Percentiles rank a stretch among this genome's conserved stretches.
phyloP scores from a whole-genome alignment of 2,888 invertebrate genomes.

The Carterocephalus palaemon region DNA sequence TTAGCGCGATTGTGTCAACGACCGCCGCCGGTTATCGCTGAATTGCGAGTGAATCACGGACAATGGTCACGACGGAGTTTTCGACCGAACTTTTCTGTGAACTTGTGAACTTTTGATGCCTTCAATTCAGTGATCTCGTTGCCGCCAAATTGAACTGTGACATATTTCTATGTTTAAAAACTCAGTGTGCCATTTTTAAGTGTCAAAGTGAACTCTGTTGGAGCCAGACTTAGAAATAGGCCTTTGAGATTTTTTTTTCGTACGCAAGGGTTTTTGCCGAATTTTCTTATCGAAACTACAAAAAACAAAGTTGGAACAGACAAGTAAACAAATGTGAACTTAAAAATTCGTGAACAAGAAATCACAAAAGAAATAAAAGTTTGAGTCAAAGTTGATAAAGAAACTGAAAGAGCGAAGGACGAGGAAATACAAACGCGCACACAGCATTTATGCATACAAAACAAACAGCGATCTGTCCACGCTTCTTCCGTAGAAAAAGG shows the following conservation, averaged over 20 bases:
- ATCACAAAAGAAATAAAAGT: slow-evolving; percentile 4
- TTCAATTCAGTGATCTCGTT: slow-evolving; percentile 46
- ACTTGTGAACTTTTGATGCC: slow-evolving; percentile 60
- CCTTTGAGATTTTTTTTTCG: slow-evolving; percentile 36
- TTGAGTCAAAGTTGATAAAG: slow-evolving; percentile 22
- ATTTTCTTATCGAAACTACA: slow-evolving; percentile 8
- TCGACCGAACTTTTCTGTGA: slow-evolving; percentile 62
- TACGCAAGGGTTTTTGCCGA: slow-evolving; percentile 33
- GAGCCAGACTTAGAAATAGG: slow-evolving; percentile 34
- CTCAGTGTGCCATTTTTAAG: slow-evolving; percentile 45
- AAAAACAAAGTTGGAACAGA: background rate
- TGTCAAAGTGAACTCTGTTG: slow-evolving; percentile 57
- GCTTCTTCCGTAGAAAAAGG: slow-evolving; percentile 70
- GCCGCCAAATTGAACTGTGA: slow-evolving; percentile 58
- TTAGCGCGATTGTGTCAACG: slow-evolving; percentile 73
- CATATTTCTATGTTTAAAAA: slow-evolving; percentile 33
- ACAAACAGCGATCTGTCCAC: slow-evolving; percentile 65
- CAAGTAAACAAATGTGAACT: slow-evolving; percentile 3
- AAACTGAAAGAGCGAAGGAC: slow-evolving; percentile 31
- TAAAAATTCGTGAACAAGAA: slow-evolving; percentile 13
- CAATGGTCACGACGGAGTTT: slow-evolving; percentile 56
- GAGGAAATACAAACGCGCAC: slow-evolving; percentile 44
- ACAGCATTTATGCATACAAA: slow-evolving; percentile 71
- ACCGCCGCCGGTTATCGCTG: slow-evolving; percentile 62
- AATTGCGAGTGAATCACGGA: slow-evolving; percentile 67